Base-by-base conservation (phyloP, 2,113 vertebrate genomes). In the Nettapus auritus region DNA sequence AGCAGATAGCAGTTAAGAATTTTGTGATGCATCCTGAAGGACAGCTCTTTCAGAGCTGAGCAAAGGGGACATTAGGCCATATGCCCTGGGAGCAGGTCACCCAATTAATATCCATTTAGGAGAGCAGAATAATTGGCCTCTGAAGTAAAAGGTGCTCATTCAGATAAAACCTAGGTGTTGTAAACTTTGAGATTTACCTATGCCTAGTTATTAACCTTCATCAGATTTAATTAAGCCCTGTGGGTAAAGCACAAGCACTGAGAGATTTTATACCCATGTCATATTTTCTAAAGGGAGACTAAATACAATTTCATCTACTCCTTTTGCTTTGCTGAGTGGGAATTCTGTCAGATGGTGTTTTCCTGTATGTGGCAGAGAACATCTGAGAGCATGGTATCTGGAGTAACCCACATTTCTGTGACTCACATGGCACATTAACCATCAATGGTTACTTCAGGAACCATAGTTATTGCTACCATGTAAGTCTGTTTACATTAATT, bases 161-260 rank as follows among this genome's bases (percentile, higher is more conserved):
- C 64, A 75, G 73, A 81, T 70, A 93, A 81, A 91, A 86, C 71
- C 75, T 77, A 77, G 20, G 74, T 75, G 42, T 42, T 70, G 56
- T 46, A 93, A 85, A 88, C 40, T 60, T 88, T 88, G 42, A 90
- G 75, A 88, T 93, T 95, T 93, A 74, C 71, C 82, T 86, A 46
- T 88, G 82, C 11, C 2, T 93, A 31, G 50, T 59, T 80, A 96
- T 95, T 95, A 95, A 81, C 71, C 79, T 89, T 95, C 75, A 88
- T 86, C 46, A 86, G 42, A 68, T 33, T 64, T 94, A 94, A 95
- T 93, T 89, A 94, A 93, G 42, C 46, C 70, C 85, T 67, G 29
- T 70, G 79, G 79, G 64, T 56, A 91, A 88, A 88, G n/a, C 34
- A 70, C 18, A 89, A 80, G 34, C 55, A 52, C 11, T 69, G 46